Percentiles rank a stretch among this genome's conserved stretches.
These are phyloP conservation scores for Malaclemys terrapin DNA, from an alignment of 2,113 vertebrate species.

Conservation along the genomic window DNA sequence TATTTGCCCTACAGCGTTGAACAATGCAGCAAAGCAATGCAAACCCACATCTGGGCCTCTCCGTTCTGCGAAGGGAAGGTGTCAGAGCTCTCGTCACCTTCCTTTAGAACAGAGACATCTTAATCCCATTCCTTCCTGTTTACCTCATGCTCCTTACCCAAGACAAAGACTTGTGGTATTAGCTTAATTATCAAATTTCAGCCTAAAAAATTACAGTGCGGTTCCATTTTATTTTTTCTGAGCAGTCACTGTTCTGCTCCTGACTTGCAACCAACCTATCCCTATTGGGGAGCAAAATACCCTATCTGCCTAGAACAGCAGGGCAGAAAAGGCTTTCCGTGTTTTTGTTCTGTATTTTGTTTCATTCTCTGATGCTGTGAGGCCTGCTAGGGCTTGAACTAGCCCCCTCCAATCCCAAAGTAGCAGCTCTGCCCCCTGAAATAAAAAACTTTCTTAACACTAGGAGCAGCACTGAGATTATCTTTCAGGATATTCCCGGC, in stretches of 20 bases:
- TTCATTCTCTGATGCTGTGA: not conserved
- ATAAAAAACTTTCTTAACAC: not conserved
- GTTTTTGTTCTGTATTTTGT: not conserved
- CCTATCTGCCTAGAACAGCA: rapidly evolving
- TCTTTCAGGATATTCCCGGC: not conserved
- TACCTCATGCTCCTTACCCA: conserved; percentile 74
- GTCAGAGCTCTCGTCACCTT: conserved; percentile 70
- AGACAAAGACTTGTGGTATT: conserved; percentile 78
- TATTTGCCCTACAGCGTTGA: conserved; percentile 79
- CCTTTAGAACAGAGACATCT: conserved; percentile 68
- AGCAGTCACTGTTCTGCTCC: conserved; percentile 30
- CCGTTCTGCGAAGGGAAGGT: conserved; percentile 33
- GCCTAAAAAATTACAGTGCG: conserved; percentile 44
- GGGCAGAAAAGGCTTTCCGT: not conserved
- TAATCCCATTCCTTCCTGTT: conserved; percentile 84
- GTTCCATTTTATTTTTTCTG: conserved; percentile 23
- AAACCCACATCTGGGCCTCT: conserved; percentile 73
- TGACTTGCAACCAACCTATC: rapidly evolving
- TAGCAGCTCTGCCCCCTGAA: not conserved
- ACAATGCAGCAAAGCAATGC: conserved; percentile 73
- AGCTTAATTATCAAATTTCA: conserved; percentile 81
- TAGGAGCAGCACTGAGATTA: not conserved
- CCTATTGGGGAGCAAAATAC: not conserved
- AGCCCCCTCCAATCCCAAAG: not conserved
- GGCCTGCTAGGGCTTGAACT: not conserved